Conservation (phyloP, 2,888 invertebrate species). For the Helleia helle region DNA sequence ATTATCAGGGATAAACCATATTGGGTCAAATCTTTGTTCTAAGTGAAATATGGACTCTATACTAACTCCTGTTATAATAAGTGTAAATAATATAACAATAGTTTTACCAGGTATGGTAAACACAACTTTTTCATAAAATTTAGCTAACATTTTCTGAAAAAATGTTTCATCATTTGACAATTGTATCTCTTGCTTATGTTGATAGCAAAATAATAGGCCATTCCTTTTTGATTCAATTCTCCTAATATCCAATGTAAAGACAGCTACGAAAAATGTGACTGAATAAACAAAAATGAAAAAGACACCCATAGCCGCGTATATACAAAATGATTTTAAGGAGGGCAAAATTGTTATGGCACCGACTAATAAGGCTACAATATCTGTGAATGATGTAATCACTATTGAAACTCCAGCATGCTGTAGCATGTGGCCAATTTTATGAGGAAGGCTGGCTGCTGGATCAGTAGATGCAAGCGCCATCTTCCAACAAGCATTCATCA, state of each 20-base stretch:
- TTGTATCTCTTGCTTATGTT: conserved; percentile 70
- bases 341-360: conserved; percentile 87
- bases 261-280: conserved; percentile 87
- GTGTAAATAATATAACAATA: conserved; percentile 74
- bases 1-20: conserved; percentile 84
- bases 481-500: conserved; percentile 86
- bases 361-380: conserved; percentile 84
- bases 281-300: conserved; percentile 83
- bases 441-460: conserved; percentile 69
- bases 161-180: conserved; percentile 71
- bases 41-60: conserved; percentile 76
- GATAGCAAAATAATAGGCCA: conserved; percentile 78
- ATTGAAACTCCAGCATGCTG: conserved; percentile 89
- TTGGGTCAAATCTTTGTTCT: conserved; percentile 85
- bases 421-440: conserved; percentile 79
- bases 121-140: conserved; percentile 77
- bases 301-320: conserved; percentile 85
- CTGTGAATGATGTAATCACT: conserved; percentile 87
- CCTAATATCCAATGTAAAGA: conserved; percentile 81
- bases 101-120: conserved; percentile 80
- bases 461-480: conserved; percentile 69
- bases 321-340: conserved; percentile 85
- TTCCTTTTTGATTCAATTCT: conserved; percentile 77
- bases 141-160: conserved; percentile 73
- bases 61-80: conserved; percentile 75